Evolutionary conservation across 2,888 invertebrate genomes (phyloP).

Genomic region (Clitarchus hookeri): DNA sequence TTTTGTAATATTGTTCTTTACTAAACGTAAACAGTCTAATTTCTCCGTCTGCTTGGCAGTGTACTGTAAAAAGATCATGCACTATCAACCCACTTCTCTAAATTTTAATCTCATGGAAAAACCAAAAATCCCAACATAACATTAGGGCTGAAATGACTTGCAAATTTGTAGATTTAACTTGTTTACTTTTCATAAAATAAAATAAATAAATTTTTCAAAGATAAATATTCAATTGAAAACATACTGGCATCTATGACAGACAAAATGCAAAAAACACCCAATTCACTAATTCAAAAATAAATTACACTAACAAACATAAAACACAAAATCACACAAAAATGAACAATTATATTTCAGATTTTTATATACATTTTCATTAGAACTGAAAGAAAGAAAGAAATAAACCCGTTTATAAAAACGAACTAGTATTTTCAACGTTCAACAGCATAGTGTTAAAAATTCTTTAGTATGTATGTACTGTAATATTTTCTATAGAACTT

Average conservation of each 20-base stretch:
- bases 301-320: background rate
- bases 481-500: background rate
- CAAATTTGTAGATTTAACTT: background rate
- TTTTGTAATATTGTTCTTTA: too few relatives aligned
- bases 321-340: background rate
- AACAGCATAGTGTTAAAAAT: too few relatives aligned
- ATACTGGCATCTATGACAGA: background rate
- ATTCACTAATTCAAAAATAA: background rate
- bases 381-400: background rate
- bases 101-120: too few relatives aligned
- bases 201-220: background rate
- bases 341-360: background rate
- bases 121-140: background rate
- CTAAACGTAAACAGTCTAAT: too few relatives aligned
- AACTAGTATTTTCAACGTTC: too few relatives aligned
- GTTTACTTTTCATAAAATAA: background rate
- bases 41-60: too few relatives aligned
- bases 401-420: too few relatives aligned
- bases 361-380: background rate
- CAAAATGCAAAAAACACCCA: background rate
- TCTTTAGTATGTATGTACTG: background rate
- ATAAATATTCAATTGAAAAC: background rate
- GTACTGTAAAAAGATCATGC: too few relatives aligned
- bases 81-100: too few relatives aligned
- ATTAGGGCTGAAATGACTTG: background rate